Conservation (phyloP, 2,797 vertebrate species). For the Percopsis omiscomaycus region DNA sequence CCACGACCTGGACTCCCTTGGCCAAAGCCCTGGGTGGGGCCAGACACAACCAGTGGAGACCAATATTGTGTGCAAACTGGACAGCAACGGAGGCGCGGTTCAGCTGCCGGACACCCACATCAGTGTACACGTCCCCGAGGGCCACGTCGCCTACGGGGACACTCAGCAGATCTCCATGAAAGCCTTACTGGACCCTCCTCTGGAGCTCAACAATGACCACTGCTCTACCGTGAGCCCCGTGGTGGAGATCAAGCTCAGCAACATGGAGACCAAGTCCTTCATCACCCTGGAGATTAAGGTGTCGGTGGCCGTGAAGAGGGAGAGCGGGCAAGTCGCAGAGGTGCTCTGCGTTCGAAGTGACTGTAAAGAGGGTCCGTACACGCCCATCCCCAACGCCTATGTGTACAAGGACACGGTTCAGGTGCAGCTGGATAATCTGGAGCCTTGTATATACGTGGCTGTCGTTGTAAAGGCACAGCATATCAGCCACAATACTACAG, state of each 20-base stretch:
- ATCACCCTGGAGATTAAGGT: slow-evolving; percentile 90
- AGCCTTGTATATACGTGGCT: slow-evolving; percentile 93
- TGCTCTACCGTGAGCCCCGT: slow-evolving; percentile 90
- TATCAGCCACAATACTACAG: slow-evolving; percentile 79
- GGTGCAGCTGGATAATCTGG: slow-evolving; percentile 88
- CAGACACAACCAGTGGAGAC: slow-evolving; percentile 97
- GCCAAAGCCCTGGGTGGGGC: slow-evolving; percentile 96
- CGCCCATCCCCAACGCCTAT: slow-evolving; percentile 78
- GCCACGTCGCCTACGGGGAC: slow-evolving; percentile 85
- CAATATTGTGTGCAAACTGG: slow-evolving; percentile 90
- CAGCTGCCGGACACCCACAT: slow-evolving; percentile 94
- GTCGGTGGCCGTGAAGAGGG: slow-evolving; percentile 81
- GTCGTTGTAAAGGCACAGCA: slow-evolving; percentile 83
- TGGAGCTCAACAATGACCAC: slow-evolving; percentile 91
- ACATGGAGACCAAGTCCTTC: slow-evolving; percentile 88
- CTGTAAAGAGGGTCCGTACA: slow-evolving; percentile 89
- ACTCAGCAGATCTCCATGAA: slow-evolving; percentile 93
- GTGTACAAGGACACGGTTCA: slow-evolving; percentile 88
- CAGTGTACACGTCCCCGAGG: slow-evolving; percentile 88
- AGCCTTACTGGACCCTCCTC: slow-evolving; percentile 89
- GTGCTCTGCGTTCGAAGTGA: slow-evolving; percentile 90
- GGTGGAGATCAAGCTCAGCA: slow-evolving; percentile 92
- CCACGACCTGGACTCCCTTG: slow-evolving; percentile 91
- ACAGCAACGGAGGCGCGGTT: slow-evolving; percentile 87
- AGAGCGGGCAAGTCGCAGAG: slow-evolving; percentile 80